These are phyloP conservation scores for Acronicta aceris DNA, from an alignment of 2,888 invertebrate species.

Conservation along the genomic window DNA sequence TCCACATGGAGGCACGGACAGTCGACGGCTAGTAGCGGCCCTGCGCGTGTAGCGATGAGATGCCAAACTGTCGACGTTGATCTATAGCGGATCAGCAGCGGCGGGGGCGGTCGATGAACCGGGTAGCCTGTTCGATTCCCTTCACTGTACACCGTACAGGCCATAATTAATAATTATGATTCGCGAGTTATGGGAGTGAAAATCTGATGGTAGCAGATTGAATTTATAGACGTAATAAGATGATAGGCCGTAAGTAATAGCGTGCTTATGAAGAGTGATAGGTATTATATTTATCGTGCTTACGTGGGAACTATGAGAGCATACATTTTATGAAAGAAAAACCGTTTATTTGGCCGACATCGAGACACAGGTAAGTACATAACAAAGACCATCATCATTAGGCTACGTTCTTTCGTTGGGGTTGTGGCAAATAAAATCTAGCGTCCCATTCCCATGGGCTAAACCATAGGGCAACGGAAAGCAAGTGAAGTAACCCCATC, in stretches of 20 bases:
- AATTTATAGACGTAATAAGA: constrained; percentile 43
- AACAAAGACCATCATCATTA: too few relatives aligned
- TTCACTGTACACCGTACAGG: constrained; percentile 32
- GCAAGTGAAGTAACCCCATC: too few relatives aligned
- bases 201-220: constrained; percentile 50
- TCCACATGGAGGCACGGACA: constrained; percentile 41
- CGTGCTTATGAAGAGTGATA: constrained; percentile 37
- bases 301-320: too few relatives aligned
- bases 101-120: constrained; percentile 51
- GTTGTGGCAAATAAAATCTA: too few relatives aligned
- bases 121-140: constrained; percentile 51
- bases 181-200: constrained; percentile 53
- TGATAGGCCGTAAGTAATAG: constrained; percentile 37
- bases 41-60: constrained; percentile 56
- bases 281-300: constrained; percentile 4
- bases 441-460: too few relatives aligned
- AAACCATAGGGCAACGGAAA: too few relatives aligned
- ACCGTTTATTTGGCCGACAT: too few relatives aligned
- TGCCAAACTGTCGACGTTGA: constrained; percentile 63
- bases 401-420: too few relatives aligned
- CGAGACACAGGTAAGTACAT: too few relatives aligned
- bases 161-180: constrained; percentile 53
- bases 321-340: neutral
- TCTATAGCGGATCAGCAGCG: constrained; percentile 61
- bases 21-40: constrained; percentile 59